phyloP scores from a whole-genome alignment of 2,888 invertebrate species.

The Platycheirus albimanus region DNA sequence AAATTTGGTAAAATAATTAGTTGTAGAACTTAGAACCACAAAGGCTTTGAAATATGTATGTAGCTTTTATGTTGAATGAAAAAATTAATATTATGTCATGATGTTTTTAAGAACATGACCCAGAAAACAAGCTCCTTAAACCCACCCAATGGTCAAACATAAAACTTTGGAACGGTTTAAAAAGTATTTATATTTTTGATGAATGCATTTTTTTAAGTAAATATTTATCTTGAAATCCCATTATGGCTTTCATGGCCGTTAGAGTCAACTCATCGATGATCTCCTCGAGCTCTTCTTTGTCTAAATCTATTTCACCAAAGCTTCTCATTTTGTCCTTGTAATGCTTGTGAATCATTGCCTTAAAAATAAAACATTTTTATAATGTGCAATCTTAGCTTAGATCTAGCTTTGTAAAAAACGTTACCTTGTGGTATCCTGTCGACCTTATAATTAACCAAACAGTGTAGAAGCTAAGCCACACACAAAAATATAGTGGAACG shows the following conservation, averaged over 20 bases:
- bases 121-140: not conserved
- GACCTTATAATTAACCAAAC: conserved; percentile 54
- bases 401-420: no score
- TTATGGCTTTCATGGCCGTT: conserved; percentile 38
- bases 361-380: conserved; percentile 34
- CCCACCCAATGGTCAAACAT: conserved; percentile 19
- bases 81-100: no score
- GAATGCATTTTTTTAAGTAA: no score
- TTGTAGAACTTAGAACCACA: no score
- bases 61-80: no score
- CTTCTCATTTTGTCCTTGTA: conserved; percentile 52
- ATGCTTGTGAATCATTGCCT: conserved; percentile 39
- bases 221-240: conserved; percentile 16
- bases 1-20: no score
- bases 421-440: conserved; percentile 55
- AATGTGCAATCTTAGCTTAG: not conserved
- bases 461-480: conserved; percentile 51
- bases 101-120: no score
- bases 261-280: conserved; percentile 45
- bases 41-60: no score
- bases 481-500: conserved; percentile 51
- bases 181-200: no score
- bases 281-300: conserved; percentile 42
- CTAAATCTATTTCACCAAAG: conserved; percentile 8
- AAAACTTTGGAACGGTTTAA: no score